Conservation (phyloP, 2,888 invertebrate species). For the Parapristionchus giblindavisi region DNA sequence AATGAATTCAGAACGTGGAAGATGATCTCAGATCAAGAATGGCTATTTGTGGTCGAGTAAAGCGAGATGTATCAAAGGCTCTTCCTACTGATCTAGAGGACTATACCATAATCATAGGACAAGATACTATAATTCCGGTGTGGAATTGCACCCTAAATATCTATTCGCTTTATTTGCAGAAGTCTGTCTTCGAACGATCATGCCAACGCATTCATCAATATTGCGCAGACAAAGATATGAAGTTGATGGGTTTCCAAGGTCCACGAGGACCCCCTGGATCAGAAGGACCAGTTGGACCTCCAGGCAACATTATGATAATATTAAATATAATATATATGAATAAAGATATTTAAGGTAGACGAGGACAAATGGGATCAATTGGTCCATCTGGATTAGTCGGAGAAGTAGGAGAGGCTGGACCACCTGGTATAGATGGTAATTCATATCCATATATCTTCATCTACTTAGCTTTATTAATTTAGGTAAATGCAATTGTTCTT, state of each 20-base stretch:
- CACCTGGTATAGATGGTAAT: slow-evolving; percentile 56
- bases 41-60: no score
- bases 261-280: slow-evolving; percentile 47
- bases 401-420: slow-evolving; percentile 60
- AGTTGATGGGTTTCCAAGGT: slow-evolving; percentile 62
- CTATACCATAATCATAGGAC: slow-evolving; percentile 65
- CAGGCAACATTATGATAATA: slow-evolving; percentile 47
- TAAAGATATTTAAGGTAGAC: slow-evolving; percentile 43
- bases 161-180: slow-evolving; percentile 42
- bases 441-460: background rate
- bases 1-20: no score
- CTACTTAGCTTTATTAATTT: background rate
- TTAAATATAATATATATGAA: no score
- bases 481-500: slow-evolving; percentile 65
- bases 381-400: slow-evolving; percentile 59
- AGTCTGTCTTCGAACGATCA: slow-evolving; percentile 62
- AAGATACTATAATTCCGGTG: slow-evolving; percentile 67
- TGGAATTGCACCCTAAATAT: no score
- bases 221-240: slow-evolving; percentile 62
- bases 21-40: background rate
- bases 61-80: slow-evolving; percentile 35
- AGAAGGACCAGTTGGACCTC: slow-evolving; percentile 56
- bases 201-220: slow-evolving; percentile 65
- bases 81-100: slow-evolving; percentile 59
- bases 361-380: slow-evolving; percentile 57